These are phyloP conservation scores for Junonia oenone DNA, from an alignment of 2,888 invertebrate species.

Conservation along the genomic window DNA sequence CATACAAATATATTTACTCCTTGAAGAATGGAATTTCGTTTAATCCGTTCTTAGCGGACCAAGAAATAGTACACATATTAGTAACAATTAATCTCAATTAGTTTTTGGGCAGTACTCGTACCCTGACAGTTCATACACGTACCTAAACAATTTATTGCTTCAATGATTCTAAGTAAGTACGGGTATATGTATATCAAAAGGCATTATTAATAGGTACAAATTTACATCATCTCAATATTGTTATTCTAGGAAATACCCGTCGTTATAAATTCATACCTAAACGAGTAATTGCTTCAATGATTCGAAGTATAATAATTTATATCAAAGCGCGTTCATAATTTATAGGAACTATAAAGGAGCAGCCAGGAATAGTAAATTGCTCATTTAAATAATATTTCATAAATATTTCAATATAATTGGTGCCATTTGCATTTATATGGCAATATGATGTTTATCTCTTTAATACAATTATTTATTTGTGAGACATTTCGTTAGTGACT, in stretches of 20 bases:
- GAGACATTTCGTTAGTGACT: not conserved
- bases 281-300: not conserved
- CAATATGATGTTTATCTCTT: not conserved
- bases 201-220: no score
- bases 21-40: no score
- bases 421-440: conserved; percentile 9
- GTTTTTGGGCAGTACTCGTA: no score
- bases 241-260: not conserved
- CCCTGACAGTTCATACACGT: no score
- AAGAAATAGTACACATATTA: no score
- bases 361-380: conserved; percentile 13
- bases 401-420: conserved; percentile 6
- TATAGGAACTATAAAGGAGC: conserved; percentile 1
- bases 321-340: conserved; percentile 3
- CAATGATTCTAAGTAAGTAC: no score
- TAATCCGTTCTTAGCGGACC: no score
- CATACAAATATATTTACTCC: no score
- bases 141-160: no score
- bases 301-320: not conserved
- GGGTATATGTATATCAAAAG: no score
- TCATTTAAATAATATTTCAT: conserved; percentile 17
- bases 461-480: not conserved
- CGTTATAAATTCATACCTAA: not conserved
- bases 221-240: no score
- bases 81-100: no score